Evolutionary conservation across 2,888 invertebrate genomes (phyloP), one percentile per base, ranked within the genome.

Genomic region (Coenonympha arcania): DNA sequence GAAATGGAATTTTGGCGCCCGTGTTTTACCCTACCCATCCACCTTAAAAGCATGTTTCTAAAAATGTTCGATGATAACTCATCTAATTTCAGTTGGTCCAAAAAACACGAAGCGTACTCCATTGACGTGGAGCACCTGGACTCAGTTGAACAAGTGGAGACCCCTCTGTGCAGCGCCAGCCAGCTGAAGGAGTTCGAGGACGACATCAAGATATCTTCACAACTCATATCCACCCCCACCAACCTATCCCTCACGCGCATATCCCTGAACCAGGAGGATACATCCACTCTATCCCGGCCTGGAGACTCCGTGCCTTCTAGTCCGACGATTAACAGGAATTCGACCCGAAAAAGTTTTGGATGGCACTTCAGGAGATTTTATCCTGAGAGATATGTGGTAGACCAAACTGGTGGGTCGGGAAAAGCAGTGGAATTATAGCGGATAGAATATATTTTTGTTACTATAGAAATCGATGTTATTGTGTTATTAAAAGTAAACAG

Each of bases 161-260:
- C 93, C 0, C 95, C 95, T 0, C 87, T 93, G 1, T 95, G 94
- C 76, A 93, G 93, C 60, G 94, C 95, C 0, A 89, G 90, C 55
- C 89, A 91, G 33, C 85, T 94, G 8, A 81, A 82, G 34, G 72
- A 72, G 11, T 69, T 83, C 39, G 75, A 82, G 51, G 75, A 68
- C 18, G 79, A 82, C 61, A 66, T 83, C 37, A 78, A 80, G 33
- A 64, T 66, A 0, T 74, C 79, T n/a, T 64, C 69, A 18, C 68
- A 71, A 20, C 53, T 73, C 9, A 59, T 75, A 2, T 68, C 69
- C 0, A 65, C 73, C 1, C 73, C 76, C 0, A 69, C 73, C 6
- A 51, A 50, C 37, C 20, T 47, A 54, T 69, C 44, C 71, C 74
- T 2, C 47, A 68, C 9, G 67, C 76, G 76, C 45, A 47, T 68